A percentile compares a stretch with the other conserved stretches of the same genome.
These are phyloP conservation scores for Drosophila rhopaloa DNA, from an alignment of 1,140 invertebrate species.

Conservation along the genomic window DNA sequence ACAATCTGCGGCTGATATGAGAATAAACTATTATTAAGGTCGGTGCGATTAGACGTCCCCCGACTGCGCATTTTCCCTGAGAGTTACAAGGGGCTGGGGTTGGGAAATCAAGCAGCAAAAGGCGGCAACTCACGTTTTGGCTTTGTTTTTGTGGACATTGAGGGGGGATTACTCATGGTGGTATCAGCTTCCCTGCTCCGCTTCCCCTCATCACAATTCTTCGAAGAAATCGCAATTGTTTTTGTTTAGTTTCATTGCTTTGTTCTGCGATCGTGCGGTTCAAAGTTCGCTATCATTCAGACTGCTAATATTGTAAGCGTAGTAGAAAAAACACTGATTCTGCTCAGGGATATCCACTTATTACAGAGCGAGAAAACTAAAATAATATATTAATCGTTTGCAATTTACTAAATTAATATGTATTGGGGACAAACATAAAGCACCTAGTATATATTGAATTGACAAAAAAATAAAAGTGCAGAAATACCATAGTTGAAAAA, in stretches of 20 bases:
- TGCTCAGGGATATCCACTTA: neutral
- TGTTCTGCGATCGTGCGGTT: constrained; percentile 39
- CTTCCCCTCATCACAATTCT: neutral
- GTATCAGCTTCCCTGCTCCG: constrained; percentile 5
- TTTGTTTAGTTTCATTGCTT: constrained; percentile 27
- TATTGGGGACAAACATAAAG: no score
- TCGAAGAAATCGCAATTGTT: constrained; percentile 17
- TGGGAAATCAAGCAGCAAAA: neutral
- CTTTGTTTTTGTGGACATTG: neutral
- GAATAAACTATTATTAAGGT: constrained; percentile 41
- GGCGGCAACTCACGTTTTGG: constrained; percentile 24
- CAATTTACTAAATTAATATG: neutral
- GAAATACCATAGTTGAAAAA: no score
- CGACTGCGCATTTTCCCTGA: constrained; percentile 20
- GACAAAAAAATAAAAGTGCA: no score
- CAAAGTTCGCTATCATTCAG: constrained; percentile 35
- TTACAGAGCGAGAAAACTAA: neutral
- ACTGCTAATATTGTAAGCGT: constrained; percentile 1
- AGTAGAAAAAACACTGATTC: neutral
- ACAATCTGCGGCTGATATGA: constrained; percentile 22
- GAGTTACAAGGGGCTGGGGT: neutral
- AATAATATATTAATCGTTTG: no score
- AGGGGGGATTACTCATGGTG: constrained; percentile 34
- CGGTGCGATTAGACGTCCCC: constrained; percentile 26
- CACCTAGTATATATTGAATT: no score